Evolutionary conservation across 2,888 invertebrate species (phyloP), one percentile per base, ranked within the genome.

Genomic region (Eupithecia tripunctaria): DNA sequence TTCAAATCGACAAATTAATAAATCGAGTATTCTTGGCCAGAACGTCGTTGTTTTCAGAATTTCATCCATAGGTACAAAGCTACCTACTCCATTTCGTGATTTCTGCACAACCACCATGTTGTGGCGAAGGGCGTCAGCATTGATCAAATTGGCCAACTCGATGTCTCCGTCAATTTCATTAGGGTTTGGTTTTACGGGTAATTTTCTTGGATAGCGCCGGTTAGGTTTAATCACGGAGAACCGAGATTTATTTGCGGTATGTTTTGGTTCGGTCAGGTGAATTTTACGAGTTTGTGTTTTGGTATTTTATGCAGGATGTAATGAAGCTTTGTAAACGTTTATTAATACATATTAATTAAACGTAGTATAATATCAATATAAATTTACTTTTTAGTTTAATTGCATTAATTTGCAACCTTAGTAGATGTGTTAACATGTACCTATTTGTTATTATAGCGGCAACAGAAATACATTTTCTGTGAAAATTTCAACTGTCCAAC

Each of bases 91-190:
- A 25, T 56, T 18, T 29, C 15, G 21, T 21, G 38, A 63, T 29
- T 47, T 38, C 63, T 63, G 63, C 5, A 41, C n/a, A 2, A 14
- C 14, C 21, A 6, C 43, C n/a, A n/a, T 67, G 10, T 38, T 59
- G 47, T 68, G 60, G 51, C n/a, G 59, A 36, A 76, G 71, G 68
- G 71, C 66, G 74, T 72, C 68, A 74, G 59, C 73, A 77, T 78
- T 74, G 77, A 79, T 79, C 72, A 74, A 77, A 78, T 78, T 69
- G 74, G 62, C 64, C 65, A 70, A 70, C 76, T 67, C 79, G 75
- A 82, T 82, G 82, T 81, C 80, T 79, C 73, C 78, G 74, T 78
- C 82, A 84, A 87, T 87, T 85, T 85, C 82, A 85, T 85, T 86
- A 85, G 73, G 82, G 77, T 75, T 78, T 77, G 77, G 82, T 81